phyloP scores from a whole-genome alignment of 92 coral and sea anemone species.

The Micromussa lordhowensis region DNA sequence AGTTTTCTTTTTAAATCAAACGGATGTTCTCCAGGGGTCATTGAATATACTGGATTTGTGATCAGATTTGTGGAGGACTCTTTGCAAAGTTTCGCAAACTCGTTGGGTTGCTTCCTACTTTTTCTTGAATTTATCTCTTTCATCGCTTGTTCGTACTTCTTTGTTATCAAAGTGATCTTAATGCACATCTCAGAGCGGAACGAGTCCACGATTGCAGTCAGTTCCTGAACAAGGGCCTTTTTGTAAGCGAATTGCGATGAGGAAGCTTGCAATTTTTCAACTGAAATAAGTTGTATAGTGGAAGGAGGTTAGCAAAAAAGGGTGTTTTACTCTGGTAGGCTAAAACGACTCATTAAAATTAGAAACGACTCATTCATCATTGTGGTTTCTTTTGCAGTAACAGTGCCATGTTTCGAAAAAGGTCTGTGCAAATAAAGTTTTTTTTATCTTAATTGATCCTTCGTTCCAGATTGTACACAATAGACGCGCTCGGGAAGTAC shows the following conservation, averaged over 20 bases:
- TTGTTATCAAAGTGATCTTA: background rate
- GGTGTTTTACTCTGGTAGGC: no score
- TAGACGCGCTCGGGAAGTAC: no score
- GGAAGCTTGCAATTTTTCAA: background rate
- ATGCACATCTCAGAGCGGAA: conserved; percentile 7
- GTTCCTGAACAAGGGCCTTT: background rate
- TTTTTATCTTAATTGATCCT: no score
- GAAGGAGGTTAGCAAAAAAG: background rate
- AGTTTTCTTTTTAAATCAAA: background rate
- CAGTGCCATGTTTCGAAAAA: no score
- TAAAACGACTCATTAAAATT: no score
- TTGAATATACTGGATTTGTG: background rate
- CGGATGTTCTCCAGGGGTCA: background rate
- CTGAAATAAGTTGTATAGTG: background rate
- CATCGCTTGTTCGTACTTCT: background rate
- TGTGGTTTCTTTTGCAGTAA: no score
- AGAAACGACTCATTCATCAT: no score
- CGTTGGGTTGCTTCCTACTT: background rate
- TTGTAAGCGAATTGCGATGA: background rate
- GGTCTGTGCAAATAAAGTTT: no score
- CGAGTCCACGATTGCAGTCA: conserved; percentile 11
- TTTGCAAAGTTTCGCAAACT: background rate
- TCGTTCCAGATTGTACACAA: no score
- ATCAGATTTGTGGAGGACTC: background rate
- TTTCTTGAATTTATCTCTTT: background rate